Conservation (phyloP, 1,140 invertebrate genomes). For the Brachionus asplanchnoidis region DNA sequence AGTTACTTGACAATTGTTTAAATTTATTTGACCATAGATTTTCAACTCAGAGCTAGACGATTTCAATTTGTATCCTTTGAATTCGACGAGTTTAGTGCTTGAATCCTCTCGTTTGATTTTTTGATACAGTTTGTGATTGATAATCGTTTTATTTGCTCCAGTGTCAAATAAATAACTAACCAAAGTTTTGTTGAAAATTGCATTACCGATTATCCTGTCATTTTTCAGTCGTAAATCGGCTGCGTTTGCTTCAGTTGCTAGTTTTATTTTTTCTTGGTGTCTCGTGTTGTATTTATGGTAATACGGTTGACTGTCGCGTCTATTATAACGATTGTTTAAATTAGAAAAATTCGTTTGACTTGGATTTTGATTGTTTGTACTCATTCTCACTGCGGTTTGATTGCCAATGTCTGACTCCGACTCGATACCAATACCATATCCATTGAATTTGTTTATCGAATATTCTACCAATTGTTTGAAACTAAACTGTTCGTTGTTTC, state of each 20-base stretch:
- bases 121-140: conserved; percentile 1
- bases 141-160: conserved; percentile 9
- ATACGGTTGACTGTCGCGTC: too few relatives aligned
- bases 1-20: conserved; percentile 10
- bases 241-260: background rate
- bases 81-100: background rate
- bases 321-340: too few relatives aligned
- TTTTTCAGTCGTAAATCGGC: background rate
- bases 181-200: conserved; percentile 2
- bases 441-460: too few relatives aligned
- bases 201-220: background rate
- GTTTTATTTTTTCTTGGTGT: background rate
- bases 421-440: too few relatives aligned
- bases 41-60: conserved; percentile 7
- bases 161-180: background rate
- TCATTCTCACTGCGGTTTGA: too few relatives aligned
- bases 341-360: too few relatives aligned
- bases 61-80: background rate
- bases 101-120: conserved; percentile 4
- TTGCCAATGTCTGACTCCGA: too few relatives aligned
- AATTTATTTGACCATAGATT: conserved; percentile 22
- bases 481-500: too few relatives aligned
- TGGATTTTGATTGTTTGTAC: too few relatives aligned
- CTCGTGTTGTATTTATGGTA: conserved; percentile 1
- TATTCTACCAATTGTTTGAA: too few relatives aligned